Evolutionary conservation across 2,797 vertebrate genomes (phyloP).

Genomic region (Falco berigora): DNA sequence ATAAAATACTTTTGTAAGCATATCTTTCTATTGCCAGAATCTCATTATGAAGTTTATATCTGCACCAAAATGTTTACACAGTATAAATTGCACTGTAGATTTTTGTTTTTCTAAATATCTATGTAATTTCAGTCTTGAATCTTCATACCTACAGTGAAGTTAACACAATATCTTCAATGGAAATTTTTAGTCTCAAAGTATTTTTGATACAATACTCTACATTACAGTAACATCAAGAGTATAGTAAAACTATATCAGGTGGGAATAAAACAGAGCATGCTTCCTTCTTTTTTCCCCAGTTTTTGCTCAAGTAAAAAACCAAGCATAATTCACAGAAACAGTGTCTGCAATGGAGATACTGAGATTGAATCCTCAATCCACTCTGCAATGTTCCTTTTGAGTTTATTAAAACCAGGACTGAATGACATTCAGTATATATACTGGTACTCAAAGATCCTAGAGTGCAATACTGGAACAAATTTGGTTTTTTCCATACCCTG

Average conservation of each 20-base stretch:
- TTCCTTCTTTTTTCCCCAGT: neutral
- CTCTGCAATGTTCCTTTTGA: accelerated
- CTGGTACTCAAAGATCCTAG: neutral
- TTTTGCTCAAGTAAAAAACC: neutral
- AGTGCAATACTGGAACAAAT: neutral
- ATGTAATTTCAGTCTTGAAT: neutral
- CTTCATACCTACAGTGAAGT: neutral
- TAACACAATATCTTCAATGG: neutral
- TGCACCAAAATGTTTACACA: neutral
- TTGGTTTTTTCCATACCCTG: neutral
- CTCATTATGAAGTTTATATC: neutral
- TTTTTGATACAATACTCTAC: neutral
- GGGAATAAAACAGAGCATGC: neutral
- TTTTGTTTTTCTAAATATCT: neutral
- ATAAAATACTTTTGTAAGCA: neutral
- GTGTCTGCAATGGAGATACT: neutral
- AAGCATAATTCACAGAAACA: neutral
- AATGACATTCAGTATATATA: neutral
- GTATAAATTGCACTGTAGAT: neutral
- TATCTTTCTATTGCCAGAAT: neutral
- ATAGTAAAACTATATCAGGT: neutral
- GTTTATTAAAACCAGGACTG: neutral
- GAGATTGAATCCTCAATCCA: neutral
- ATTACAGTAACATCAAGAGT: neutral
- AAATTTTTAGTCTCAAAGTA: neutral